phyloP scores from a whole-genome alignment of 2,113 vertebrate species.

The Tyto alba region DNA sequence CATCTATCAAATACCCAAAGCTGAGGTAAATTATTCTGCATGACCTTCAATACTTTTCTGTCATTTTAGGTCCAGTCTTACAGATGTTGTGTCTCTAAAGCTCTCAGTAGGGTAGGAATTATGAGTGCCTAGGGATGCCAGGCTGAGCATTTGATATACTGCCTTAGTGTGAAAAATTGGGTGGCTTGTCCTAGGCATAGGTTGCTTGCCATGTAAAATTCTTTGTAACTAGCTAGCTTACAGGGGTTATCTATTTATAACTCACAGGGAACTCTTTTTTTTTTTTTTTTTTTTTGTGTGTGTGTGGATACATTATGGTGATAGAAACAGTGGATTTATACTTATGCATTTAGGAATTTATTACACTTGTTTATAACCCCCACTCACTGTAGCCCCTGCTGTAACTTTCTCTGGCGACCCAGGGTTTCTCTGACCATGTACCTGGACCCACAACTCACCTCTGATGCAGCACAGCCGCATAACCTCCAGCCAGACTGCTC shows the following conservation, averaged over 20 bases:
- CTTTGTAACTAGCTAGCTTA: neutral
- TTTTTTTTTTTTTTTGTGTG: no score
- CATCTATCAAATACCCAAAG: neutral
- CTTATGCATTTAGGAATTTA: neutral
- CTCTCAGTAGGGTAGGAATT: neutral
- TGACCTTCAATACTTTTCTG: conserved; percentile 32
- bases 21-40: conserved; percentile 25
- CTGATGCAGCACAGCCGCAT: neutral
- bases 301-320: neutral
- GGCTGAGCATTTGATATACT: neutral
- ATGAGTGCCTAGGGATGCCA: neutral
- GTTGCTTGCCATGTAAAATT: neutral
- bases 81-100: conserved; percentile 2
- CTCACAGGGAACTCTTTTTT: neutral
- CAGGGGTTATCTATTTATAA: neutral
- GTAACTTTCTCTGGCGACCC: neutral
- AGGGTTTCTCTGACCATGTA: rapidly evolving
- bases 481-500: neutral
- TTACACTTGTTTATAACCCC: neutral
- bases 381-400: neutral
- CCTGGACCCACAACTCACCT: neutral
- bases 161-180: neutral
- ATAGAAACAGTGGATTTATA: neutral
- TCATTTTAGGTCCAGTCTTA: neutral
- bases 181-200: neutral